These are phyloP conservation scores for Lasaia peninsularis DNA, from an alignment of 1,140 invertebrate species.

Conservation along the genomic window DNA sequence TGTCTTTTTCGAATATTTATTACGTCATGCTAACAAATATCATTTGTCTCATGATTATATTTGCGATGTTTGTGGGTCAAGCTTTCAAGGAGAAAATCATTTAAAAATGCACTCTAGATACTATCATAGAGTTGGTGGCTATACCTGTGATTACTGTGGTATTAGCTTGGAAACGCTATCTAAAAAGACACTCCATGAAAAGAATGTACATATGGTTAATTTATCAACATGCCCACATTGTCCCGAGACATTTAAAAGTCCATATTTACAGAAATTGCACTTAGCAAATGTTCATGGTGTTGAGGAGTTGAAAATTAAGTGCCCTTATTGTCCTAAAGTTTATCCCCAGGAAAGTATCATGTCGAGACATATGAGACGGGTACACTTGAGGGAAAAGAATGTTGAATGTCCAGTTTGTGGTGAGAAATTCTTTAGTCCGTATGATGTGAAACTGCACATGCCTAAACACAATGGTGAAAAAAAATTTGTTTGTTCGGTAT, in stretches of 20 bases:
- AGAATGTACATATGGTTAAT: slow-evolving; percentile 59
- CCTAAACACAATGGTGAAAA: slow-evolving; percentile 83
- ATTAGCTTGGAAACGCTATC: slow-evolving; percentile 49
- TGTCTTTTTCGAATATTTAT: slow-evolving; percentile 61
- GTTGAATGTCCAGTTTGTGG: slow-evolving; percentile 71
- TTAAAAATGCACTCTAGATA: slow-evolving; percentile 67
- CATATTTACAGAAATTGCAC: slow-evolving; percentile 62
- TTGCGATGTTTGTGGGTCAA: slow-evolving; percentile 62
- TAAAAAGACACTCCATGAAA: slow-evolving; percentile 60
- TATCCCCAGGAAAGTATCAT: slow-evolving; percentile 66
- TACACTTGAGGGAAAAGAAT: slow-evolving; percentile 61
- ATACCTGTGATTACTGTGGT: slow-evolving; percentile 55
- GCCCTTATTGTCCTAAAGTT: slow-evolving; percentile 56
- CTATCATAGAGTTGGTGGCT: slow-evolving; percentile 61
- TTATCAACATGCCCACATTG: slow-evolving; percentile 53
- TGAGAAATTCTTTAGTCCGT: slow-evolving; percentile 84
- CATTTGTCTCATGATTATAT: slow-evolving; percentile 63
- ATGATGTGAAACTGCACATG: slow-evolving; percentile 84
- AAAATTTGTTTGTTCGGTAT: slow-evolving; percentile 78
- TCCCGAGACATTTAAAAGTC: slow-evolving; percentile 61
- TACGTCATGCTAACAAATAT: slow-evolving; percentile 63
- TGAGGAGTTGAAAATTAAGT: slow-evolving; percentile 63
- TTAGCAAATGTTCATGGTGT: slow-evolving; percentile 61
- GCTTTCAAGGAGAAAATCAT: slow-evolving; percentile 66
- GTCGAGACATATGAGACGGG: slow-evolving; percentile 62